Conservation (phyloP, 2,888 invertebrate species). For the Nomada fucata region DNA sequence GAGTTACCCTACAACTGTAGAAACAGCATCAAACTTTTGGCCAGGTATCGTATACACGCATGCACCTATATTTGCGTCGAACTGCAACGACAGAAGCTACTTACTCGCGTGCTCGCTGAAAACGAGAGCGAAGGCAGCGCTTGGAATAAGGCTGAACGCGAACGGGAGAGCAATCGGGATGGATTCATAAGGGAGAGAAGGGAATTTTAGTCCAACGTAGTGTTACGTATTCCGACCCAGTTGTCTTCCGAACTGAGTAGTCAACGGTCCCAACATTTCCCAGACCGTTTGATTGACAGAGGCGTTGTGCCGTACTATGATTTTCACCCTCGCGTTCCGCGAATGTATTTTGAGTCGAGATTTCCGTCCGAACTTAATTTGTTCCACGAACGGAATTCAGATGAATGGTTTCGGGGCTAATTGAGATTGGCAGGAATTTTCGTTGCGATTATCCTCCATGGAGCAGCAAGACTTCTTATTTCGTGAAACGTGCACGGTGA, state of each 20-base stretch:
- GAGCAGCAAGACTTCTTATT: too few relatives aligned
- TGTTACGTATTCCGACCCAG: constrained; percentile 69
- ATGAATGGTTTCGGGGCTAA: not conserved
- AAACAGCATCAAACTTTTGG: too few relatives aligned
- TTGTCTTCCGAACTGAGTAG: constrained; percentile 51
- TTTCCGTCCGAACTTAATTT: not conserved
- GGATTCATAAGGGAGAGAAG: constrained; percentile 27
- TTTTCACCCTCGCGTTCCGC: not conserved
- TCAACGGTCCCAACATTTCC: constrained; percentile 25
- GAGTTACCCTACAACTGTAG: too few relatives aligned
- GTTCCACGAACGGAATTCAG: not conserved
- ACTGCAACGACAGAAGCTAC: not conserved
- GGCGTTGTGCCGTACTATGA: not conserved
- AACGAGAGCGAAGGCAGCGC: constrained; percentile 23
- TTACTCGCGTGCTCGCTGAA: not conserved
- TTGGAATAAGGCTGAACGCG: constrained; percentile 9
- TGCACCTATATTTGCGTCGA: not conserved
- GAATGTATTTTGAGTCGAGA: not conserved
- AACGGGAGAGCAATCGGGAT: constrained; percentile 26
- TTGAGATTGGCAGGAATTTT: not conserved
- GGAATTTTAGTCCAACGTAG: constrained; percentile 50
- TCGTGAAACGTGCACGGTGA: too few relatives aligned
- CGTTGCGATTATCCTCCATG: too few relatives aligned
- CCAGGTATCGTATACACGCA: too few relatives aligned
- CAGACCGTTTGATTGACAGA: constrained; percentile 23